Evolutionary conservation across 2,797 vertebrate genomes (phyloP).

Genomic region (Macrochelys suwanniensis): DNA sequence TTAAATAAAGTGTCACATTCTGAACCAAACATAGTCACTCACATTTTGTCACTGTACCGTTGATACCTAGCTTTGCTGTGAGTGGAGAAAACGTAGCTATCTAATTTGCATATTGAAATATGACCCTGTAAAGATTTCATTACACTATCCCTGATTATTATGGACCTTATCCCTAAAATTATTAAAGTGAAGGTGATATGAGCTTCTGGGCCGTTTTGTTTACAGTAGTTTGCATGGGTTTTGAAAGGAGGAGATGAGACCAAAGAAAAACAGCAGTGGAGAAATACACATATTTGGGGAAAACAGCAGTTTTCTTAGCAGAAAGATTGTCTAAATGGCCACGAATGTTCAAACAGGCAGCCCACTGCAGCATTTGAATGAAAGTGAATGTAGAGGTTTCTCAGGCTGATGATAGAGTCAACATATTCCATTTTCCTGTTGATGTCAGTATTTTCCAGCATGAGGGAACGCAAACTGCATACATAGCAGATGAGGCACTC

Average conservation of each 20-base stretch:
- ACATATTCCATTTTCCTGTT: slow-evolving; percentile 21
- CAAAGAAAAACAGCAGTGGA: slow-evolving; percentile 7
- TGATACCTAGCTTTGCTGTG: not conserved
- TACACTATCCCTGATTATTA: not conserved
- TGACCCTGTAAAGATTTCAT: fast-evolving
- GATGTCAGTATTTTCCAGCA: slow-evolving; percentile 56
- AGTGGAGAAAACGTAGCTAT: not conserved
- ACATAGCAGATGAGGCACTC: not conserved
- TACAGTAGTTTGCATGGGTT: not conserved
- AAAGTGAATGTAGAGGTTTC: slow-evolving; percentile 42
- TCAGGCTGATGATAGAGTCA: slow-evolving; percentile 41
- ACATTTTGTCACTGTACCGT: not conserved
- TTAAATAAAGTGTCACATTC: not conserved
- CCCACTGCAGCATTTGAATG: slow-evolving; percentile 12
- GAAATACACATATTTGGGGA: not conserved
- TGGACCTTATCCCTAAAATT: not conserved
- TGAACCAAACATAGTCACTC: not conserved
- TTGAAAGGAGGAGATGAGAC: slow-evolving; percentile 37
- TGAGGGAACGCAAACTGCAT: not conserved
- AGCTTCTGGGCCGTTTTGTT: not conserved
- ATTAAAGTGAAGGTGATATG: not conserved
- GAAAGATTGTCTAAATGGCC: not conserved
- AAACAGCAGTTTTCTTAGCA: not conserved
- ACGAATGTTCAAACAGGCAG: not conserved
- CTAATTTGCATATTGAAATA: not conserved